phyloP scores from a whole-genome alignment of 2,888 invertebrate species.

The Torymus tubicola region DNA sequence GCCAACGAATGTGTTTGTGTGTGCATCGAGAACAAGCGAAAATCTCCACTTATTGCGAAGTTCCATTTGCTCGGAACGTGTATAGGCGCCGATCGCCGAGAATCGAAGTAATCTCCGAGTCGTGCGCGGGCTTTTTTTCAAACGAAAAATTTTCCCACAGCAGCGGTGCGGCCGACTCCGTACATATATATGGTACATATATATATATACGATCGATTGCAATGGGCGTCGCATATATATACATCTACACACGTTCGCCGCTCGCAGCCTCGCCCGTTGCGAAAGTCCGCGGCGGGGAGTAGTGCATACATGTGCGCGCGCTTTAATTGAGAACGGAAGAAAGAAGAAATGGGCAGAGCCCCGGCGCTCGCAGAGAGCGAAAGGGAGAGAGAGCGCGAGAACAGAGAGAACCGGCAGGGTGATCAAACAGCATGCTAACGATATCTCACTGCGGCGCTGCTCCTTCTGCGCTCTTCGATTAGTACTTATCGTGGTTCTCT shows the following conservation, averaged over 20 bases:
- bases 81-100: not conserved
- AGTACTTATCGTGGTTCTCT: no score
- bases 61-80: not conserved
- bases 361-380: slow-evolving; percentile 2
- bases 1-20: not conserved
- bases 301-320: not conserved
- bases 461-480: no score
- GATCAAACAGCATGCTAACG: no score
- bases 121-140: slow-evolving; percentile 39
- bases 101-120: slow-evolving; percentile 38
- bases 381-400: not conserved
- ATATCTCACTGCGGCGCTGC: no score
- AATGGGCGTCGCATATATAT: not conserved
- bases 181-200: no score
- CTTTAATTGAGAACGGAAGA: slow-evolving; percentile 46
- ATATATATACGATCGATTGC: not conserved
- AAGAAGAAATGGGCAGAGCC: slow-evolving; percentile 46
- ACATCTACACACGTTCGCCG: not conserved
- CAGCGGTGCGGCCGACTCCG: not conserved
- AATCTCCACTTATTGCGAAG: not conserved
- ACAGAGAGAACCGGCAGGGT: not conserved
- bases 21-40: not conserved
- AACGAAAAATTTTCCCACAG: slow-evolving; percentile 38
- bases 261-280: slow-evolving; percentile 5
- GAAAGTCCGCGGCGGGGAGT: slow-evolving; percentile 22